phyloP scores from a whole-genome alignment of 37 sponge, comb jelly and placozoan genomes.

The Chondrosia reniformis region DNA sequence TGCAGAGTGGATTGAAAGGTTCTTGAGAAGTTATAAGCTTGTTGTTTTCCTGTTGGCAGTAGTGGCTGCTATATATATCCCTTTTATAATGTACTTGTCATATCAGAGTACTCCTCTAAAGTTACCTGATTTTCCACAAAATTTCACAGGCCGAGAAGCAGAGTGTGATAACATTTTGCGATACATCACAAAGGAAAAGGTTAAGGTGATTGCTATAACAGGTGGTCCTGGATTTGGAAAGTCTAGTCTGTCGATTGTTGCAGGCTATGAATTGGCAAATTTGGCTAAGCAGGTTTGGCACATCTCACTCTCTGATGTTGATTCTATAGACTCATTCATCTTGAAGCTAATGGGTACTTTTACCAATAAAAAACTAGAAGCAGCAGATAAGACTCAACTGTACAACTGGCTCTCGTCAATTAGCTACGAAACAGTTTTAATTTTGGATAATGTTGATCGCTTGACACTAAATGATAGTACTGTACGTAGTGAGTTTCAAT shows the following conservation, averaged over 20 bases:
- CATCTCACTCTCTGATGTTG: neutral
- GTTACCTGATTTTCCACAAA: neutral
- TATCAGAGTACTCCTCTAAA: neutral
- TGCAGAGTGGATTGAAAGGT: neutral
- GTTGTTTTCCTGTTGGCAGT: neutral
- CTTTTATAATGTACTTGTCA: too few species aligned
- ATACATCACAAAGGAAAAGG: neutral
- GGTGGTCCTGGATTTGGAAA: slow-evolving; percentile 1
- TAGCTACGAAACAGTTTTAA: too few species aligned
- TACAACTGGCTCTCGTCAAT: too few species aligned
- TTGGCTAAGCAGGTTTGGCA: neutral
- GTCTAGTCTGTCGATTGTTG: neutral
- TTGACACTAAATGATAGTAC: neutral
- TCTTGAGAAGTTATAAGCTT: neutral
- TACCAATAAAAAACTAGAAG: neutral
- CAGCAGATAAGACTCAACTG: neutral
- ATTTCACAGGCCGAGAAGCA: neutral
- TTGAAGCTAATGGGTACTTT: neutral
- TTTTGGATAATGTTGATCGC: neutral
- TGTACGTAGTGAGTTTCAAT: neutral
- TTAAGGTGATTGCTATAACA: neutral
- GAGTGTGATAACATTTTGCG: neutral
- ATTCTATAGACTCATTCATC: neutral
- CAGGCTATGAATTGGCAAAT: neutral
- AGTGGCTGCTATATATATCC: neutral